Evolutionary conservation across 2,113 vertebrate genomes (phyloP), one percentile per base, ranked within the genome.

Genomic region (Synodontis membranacea): DNA sequence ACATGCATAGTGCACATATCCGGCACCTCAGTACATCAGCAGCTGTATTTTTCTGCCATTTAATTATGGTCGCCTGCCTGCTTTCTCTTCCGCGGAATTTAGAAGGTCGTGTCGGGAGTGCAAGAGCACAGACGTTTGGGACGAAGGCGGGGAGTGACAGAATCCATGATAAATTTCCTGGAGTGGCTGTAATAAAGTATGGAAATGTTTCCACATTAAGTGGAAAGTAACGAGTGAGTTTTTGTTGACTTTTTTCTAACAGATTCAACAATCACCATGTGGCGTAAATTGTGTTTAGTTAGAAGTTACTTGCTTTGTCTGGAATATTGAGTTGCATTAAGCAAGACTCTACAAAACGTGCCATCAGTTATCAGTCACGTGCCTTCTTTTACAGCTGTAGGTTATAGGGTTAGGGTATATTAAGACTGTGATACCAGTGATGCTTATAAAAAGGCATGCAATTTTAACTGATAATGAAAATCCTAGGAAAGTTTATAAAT

Each of bases 1-100:
- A 84, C 89, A 90, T 58, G 39, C 89, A 89, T 91, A 91, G 74
- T 88, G 83, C 80, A 87, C 86, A 39, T 83, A 76, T 46, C 31
- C 15, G 11, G 21, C 44, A 31, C 58, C 56, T 76, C 39, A 9
- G 56, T 37, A 83, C 34, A 5, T 60, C 34, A 60, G 25, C 17
- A 8, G 46, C 56, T 79, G 28, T 25, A 58, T 84, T 84, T 84
- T 52, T 64, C n/a, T 70, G 31, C 54, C 37, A 28, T 17, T 74
- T 86, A 74, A 80, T 74, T 80, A 84, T 10, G 87, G 89, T 84
- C 37, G 76, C 50, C 42, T 70, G 46, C 39, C 85, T 23, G 8
- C 72, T 84, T 83, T 92, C 87, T 78, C 56, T 90, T 88, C 86
- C 86, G 25, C 0, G 0, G 48, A 88, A 84, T 86, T 91, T 88